phyloP scores from a whole-genome alignment of 92 coral and sea anemone species.

The Epizoanthus ramosus region DNA sequence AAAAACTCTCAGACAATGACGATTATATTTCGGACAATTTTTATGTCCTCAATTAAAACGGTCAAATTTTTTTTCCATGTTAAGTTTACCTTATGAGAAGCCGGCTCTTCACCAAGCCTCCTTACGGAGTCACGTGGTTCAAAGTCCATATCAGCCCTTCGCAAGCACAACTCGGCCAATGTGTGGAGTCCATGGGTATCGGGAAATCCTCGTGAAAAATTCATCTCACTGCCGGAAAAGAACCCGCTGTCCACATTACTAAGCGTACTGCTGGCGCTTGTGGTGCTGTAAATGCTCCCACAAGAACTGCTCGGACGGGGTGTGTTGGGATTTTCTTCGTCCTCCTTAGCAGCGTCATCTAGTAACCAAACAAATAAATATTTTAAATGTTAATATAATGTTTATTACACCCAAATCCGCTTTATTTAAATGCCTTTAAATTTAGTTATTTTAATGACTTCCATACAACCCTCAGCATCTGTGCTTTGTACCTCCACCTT shows the following conservation, averaged over 20 bases:
- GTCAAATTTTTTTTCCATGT: no score
- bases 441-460: no score
- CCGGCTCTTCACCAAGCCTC: conserved; percentile 29
- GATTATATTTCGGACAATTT: no score
- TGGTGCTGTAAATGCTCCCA: not conserved
- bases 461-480: no score
- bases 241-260: conserved; percentile 21
- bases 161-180: conserved; percentile 90
- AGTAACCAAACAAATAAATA: not conserved
- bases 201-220: conserved; percentile 32
- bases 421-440: no score
- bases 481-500: no score
- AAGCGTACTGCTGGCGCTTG: conserved; percentile 21
- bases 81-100: conserved; percentile 16
- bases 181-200: conserved; percentile 84
- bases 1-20: no score
- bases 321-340: not conserved
- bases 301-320: conserved; percentile 27
- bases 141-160: conserved; percentile 78
- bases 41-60: no score
- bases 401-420: no score
- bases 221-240: conserved; percentile 17
- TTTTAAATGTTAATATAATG: no score
- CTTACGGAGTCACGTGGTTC: conserved; percentile 32
- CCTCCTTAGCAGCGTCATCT: not conserved